Conservation (phyloP, 1,140 invertebrate genomes). For the Drosophila triauraria region DNA sequence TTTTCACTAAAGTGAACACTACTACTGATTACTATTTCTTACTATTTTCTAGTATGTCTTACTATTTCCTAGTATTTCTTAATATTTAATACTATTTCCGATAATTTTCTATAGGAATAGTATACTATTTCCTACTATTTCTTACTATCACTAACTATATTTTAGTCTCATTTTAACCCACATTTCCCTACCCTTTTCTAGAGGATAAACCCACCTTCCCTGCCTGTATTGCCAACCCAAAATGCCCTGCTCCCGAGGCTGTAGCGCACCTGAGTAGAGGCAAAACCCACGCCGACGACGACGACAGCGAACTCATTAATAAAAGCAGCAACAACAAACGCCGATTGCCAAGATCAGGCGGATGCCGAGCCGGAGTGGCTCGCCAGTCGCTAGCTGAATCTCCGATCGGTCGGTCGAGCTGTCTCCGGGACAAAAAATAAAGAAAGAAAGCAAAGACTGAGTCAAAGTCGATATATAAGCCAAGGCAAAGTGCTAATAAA, state of each 20-base stretch:
- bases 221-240: not conserved
- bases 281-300: conserved; percentile 51
- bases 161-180: too few relatives aligned
- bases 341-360: conserved; percentile 30
- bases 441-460: not conserved
- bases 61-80: too few relatives aligned
- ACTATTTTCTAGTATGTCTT: too few relatives aligned
- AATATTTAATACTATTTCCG: too few relatives aligned
- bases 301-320: conserved; percentile 67
- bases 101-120: too few relatives aligned
- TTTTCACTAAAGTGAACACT: too few relatives aligned
- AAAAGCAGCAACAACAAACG: conserved; percentile 41
- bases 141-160: too few relatives aligned
- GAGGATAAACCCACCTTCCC: not conserved
- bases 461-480: not conserved
- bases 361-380: conserved; percentile 26
- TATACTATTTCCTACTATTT: too few relatives aligned
- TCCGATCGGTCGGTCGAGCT: conserved; percentile 62
- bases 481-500: conserved; percentile 68
- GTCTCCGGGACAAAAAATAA: conserved; percentile 2
- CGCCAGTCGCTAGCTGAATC: conserved; percentile 69
- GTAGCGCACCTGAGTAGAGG: conserved; percentile 44
- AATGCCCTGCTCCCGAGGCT: not conserved
- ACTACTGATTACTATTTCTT: too few relatives aligned
- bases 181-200: not conserved